Evolutionary conservation across 2,888 invertebrate genomes (phyloP).

Genomic region (Tetramorium bicarinatum): DNA sequence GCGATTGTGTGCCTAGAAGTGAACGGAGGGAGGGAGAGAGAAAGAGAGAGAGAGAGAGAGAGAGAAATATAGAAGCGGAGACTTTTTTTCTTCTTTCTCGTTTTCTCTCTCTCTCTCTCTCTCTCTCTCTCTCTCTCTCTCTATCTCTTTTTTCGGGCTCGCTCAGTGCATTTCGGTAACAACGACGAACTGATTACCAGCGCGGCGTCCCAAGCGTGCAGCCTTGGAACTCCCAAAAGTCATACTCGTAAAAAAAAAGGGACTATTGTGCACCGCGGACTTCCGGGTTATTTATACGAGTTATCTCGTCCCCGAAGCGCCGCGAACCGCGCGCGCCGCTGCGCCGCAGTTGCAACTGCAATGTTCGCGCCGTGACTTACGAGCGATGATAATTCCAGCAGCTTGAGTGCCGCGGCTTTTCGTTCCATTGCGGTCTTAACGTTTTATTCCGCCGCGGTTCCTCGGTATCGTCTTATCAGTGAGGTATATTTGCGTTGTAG

Average conservation of each 20-base stretch:
- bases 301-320: constrained; percentile 75
- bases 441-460: constrained; percentile 51
- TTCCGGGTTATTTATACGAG: constrained; percentile 78
- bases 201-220: constrained; percentile 72
- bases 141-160: constrained; percentile 18
- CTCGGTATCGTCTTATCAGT: constrained; percentile 63
- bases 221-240: constrained; percentile 77
- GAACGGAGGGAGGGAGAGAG: constrained; percentile 3
- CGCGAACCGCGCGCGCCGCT: constrained; percentile 62
- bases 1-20: constrained; percentile 30
- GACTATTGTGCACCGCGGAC: constrained; percentile 77
- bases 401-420: constrained; percentile 63
- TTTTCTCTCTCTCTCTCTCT: no score
- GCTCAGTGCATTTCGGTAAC: constrained; percentile 67
- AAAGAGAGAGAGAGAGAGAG: neutral
- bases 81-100: neutral
- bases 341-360: constrained; percentile 60
- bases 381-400: constrained; percentile 75
- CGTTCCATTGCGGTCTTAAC: constrained; percentile 48
- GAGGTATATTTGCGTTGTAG: constrained; percentile 59
- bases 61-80: neutral
- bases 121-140: neutral
- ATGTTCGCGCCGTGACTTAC: constrained; percentile 73
- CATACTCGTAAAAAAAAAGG: constrained; percentile 75
- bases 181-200: constrained; percentile 77